These are phyloP conservation scores for Mythimna ferrago DNA, from an alignment of 2,888 invertebrate genomes.

Conservation along the genomic window DNA sequence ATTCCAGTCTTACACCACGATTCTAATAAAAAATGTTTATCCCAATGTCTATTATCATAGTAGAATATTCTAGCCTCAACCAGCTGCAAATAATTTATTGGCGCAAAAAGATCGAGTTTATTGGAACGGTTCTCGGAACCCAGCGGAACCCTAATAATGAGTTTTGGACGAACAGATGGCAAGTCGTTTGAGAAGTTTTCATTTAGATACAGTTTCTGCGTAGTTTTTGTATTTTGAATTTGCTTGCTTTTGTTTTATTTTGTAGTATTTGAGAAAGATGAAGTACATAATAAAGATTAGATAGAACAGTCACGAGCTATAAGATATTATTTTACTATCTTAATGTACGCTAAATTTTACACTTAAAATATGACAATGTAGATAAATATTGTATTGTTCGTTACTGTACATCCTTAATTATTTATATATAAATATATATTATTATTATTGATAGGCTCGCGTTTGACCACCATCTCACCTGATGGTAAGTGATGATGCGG, in stretches of 20 bases:
- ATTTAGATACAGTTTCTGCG: background rate
- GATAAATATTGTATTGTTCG: no score
- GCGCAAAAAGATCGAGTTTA: conserved; percentile 45
- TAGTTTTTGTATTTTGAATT: background rate
- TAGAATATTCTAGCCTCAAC: conserved; percentile 51
- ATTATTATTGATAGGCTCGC: no score
- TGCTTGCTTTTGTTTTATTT: background rate
- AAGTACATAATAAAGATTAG: no score
- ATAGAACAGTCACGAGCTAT: no score
- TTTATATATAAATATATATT: no score
- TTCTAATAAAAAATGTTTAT: conserved; percentile 33
- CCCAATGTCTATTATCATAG: conserved; percentile 28
- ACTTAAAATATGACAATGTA: no score
- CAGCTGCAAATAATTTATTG: conserved; percentile 57
- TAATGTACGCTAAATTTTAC: no score
- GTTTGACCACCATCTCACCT: no score
- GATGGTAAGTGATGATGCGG: no score
- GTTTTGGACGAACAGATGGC: conserved; percentile 7
- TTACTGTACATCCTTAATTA: no score
- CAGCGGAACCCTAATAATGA: conserved; percentile 38
- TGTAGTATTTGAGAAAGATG: background rate
- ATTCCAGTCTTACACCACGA: conserved; percentile 10
- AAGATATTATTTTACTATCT: no score
- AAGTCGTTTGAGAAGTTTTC: conserved; percentile 7
- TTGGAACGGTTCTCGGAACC: conserved; percentile 36